Evolutionary conservation across 2,113 vertebrate genomes (phyloP).

Genomic region (Pluvianellus socialis): DNA sequence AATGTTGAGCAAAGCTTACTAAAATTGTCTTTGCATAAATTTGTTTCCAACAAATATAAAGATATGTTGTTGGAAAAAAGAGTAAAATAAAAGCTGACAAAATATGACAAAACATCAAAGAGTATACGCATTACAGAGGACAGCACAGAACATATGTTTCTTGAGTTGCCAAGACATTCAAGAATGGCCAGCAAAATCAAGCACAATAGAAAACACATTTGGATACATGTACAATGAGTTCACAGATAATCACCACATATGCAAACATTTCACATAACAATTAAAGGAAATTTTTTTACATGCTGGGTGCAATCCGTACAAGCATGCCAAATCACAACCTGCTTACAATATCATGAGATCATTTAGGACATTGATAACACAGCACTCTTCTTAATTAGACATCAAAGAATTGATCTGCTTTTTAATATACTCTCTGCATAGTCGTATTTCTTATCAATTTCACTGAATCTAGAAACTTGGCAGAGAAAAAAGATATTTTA

Average conservation of each 20-base stretch:
- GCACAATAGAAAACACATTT: conserved; percentile 88
- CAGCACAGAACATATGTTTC: conserved; percentile 88
- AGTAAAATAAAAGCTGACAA: conserved; percentile 80
- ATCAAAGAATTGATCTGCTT: conserved; percentile 46
- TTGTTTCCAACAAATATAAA: conserved; percentile 90
- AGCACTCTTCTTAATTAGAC: conserved; percentile 51
- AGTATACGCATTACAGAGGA: conserved; percentile 82
- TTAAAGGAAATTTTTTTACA: conserved; percentile 82
- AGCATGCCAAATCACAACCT: conserved; percentile 86
- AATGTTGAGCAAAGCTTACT: conserved; percentile 73
- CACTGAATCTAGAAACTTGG: conserved; percentile 45
- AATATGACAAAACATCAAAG: conserved; percentile 79
- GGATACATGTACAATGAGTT: conserved; percentile 83
- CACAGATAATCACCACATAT: conserved; percentile 85
- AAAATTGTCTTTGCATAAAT: conserved; percentile 86
- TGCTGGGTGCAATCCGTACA: conserved; percentile 84
- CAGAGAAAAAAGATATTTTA: conserved; percentile 63
- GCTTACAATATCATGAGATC: conserved; percentile 71
- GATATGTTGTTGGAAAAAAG: conserved; percentile 88
- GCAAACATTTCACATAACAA: conserved; percentile 88
- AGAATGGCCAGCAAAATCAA: conserved; percentile 90
- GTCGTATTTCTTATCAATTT: conserved; percentile 28
- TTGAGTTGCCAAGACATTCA: conserved; percentile 88
- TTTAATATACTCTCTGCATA: conserved; percentile 67
- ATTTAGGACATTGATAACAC: conserved; percentile 58